A percentile compares a stretch with the other conserved stretches of the same genome.
phyloP scores from a whole-genome alignment of 1,140 invertebrate species.

The Drosophila oshimai region DNA sequence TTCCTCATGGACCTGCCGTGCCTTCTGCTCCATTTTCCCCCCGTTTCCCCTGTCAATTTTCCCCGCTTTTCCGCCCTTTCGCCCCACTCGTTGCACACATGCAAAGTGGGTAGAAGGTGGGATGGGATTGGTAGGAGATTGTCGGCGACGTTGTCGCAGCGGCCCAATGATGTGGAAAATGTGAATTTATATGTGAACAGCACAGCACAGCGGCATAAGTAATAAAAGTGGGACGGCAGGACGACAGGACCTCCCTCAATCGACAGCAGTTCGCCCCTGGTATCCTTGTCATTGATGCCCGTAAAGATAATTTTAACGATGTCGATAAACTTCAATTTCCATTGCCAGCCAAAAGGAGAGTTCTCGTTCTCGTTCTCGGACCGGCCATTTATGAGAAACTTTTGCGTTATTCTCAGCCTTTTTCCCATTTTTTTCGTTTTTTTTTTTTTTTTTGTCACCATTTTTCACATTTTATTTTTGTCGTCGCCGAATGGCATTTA shows the following conservation, averaged over 20 bases:
- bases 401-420: too few species aligned
- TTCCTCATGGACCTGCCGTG: slow-evolving; percentile 25
- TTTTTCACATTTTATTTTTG: slow-evolving; percentile 25
- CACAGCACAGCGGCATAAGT: slow-evolving; percentile 60
- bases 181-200: slow-evolving; percentile 69
- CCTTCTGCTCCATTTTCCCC: not conserved
- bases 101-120: slow-evolving; percentile 45
- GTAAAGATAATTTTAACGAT: slow-evolving; percentile 81
- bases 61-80: not conserved
- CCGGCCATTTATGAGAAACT: slow-evolving; percentile 57
- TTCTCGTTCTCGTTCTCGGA: not conserved
- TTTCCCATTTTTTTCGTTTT: not conserved
- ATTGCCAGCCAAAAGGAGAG: slow-evolving; percentile 43
- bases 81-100: too few species aligned
- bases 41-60: not conserved
- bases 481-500: slow-evolving; percentile 58
- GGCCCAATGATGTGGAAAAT: slow-evolving; percentile 74
- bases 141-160: slow-evolving; percentile 36
- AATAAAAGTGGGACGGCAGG: slow-evolving; percentile 32
- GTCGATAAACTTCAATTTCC: slow-evolving; percentile 80
- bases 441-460: slow-evolving; percentile 12
- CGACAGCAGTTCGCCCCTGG: slow-evolving; percentile 26
- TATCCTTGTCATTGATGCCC: slow-evolving; percentile 53
- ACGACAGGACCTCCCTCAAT: too few species aligned
- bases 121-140: slow-evolving; percentile 56